Conservation (phyloP, 2,888 invertebrate species). For the Drosophila phalerata region DNA sequence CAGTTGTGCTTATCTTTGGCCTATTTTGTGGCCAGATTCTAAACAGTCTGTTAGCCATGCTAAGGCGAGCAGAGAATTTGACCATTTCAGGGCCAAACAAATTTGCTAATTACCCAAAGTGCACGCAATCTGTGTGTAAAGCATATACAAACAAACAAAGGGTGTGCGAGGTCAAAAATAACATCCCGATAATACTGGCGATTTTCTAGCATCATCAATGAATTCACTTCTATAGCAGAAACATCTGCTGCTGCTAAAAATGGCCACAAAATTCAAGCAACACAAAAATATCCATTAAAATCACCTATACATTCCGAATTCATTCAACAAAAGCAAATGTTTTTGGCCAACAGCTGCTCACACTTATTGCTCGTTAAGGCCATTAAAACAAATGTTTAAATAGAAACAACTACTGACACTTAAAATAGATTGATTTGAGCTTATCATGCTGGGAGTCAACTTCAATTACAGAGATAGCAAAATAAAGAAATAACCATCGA, state of each 20-base stretch:
- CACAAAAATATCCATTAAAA: not conserved
- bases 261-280: not conserved
- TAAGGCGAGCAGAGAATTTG: slow-evolving; percentile 11
- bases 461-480: not conserved
- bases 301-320: slow-evolving; percentile 6
- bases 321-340: slow-evolving; percentile 13
- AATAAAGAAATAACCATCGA: not conserved
- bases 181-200: slow-evolving; percentile 11
- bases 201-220: slow-evolving; percentile 26
- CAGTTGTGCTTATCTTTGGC: slow-evolving; percentile 39
- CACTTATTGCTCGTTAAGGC: slow-evolving; percentile 19
- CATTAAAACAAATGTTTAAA: slow-evolving; percentile 12
- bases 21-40: slow-evolving; percentile 46
- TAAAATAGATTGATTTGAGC: slow-evolving; percentile 4
- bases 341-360: slow-evolving; percentile 15
- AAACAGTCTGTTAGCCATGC: slow-evolving; percentile 28
- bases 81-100: slow-evolving; percentile 67
- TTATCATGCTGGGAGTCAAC: slow-evolving; percentile 5
- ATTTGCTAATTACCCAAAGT: slow-evolving; percentile 68
- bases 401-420: not conserved
- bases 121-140: slow-evolving; percentile 51
- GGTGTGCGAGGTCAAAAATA: slow-evolving; percentile 26
- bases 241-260: slow-evolving; percentile 10
- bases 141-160: slow-evolving; percentile 28
- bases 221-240: not conserved